A percentile compares a stretch with the other conserved stretches of the same genome.
Evolutionary conservation across 64 coral and sea anemone species (phyloP).

Genomic region (Pocillopora damicornis): DNA sequence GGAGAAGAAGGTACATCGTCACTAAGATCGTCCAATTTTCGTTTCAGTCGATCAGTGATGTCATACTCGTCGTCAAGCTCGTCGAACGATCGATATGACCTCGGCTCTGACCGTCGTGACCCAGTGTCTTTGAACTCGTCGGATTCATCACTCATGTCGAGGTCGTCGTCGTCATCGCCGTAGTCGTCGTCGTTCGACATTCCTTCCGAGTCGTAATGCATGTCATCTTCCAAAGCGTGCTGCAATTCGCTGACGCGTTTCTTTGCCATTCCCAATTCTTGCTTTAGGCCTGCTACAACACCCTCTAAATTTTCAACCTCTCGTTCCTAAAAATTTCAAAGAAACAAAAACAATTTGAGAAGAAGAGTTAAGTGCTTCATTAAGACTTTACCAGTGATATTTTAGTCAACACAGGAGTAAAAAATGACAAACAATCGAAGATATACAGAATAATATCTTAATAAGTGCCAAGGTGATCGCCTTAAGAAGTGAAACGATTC

Average conservation of each 20-base stretch:
- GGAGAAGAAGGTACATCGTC: slow-evolving; percentile 19
- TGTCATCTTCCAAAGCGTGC: slow-evolving; percentile 91
- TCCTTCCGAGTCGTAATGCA: slow-evolving; percentile 71
- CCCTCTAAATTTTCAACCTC: slow-evolving; percentile 76
- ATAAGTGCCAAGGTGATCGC: neutral
- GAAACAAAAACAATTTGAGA: neutral
- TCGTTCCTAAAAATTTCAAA: slow-evolving; percentile 55
- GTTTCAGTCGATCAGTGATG: slow-evolving; percentile 32
- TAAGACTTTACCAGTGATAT: neutral
- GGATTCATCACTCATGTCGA: slow-evolving; percentile 69
- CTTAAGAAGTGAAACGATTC: neutral
- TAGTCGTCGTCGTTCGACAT: slow-evolving; percentile 66
- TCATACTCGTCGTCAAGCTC: slow-evolving; percentile 87
- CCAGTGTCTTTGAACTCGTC: slow-evolving; percentile 45
- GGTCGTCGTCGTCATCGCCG: slow-evolving; percentile 58
- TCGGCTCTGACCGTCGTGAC: slow-evolving; percentile 69
- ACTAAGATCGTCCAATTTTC: slow-evolving; percentile 27
- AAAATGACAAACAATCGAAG: no score
- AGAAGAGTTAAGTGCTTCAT: neutral
- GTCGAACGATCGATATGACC: slow-evolving; percentile 89
- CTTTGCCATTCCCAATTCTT: slow-evolving; percentile 80
- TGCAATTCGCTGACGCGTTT: slow-evolving; percentile 90
- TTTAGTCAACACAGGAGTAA: no score
- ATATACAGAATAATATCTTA: no score
- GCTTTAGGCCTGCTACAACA: slow-evolving; percentile 65